Percentiles rank a stretch among this genome's conserved stretches.
These are phyloP conservation scores for Myxocyprinus asiaticus DNA, from an alignment of 2,113 vertebrate genomes.

Conservation along the genomic window DNA sequence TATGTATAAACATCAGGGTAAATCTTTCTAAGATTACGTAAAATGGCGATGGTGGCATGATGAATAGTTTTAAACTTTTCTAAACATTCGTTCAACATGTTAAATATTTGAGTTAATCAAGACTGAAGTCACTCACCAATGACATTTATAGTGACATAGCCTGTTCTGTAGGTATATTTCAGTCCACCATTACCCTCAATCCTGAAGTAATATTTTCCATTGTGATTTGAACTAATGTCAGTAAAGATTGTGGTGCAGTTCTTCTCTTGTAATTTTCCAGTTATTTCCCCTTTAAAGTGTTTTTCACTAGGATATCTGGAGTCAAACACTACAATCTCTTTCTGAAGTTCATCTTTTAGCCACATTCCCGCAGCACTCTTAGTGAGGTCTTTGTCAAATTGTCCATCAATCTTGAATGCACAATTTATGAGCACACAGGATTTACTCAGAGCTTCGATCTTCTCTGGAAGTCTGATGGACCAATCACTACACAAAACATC, in stretches of 20 bases:
- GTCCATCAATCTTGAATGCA: accelerated
- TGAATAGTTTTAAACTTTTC: too few species aligned
- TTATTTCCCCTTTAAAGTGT: neutral
- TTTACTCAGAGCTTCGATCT: neutral
- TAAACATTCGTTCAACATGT: too few species aligned
- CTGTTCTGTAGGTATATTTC: accelerated
- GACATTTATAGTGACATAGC: neutral
- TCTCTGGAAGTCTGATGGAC: neutral
- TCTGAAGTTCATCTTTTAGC: neutral
- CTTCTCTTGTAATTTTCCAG: neutral
- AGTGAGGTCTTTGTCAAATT: accelerated
- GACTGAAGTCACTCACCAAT: neutral
- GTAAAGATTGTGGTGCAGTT: neutral
- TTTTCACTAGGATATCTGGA: neutral
- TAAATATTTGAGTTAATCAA: too few species aligned
- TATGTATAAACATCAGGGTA: too few species aligned
- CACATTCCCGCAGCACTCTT: neutral
- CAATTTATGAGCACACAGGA: neutral
- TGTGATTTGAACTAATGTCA: neutral
- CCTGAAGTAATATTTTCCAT: too few species aligned
- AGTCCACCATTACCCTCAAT: too few species aligned
- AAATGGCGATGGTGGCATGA: too few species aligned
- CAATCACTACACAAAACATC: neutral
- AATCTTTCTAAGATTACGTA: too few species aligned
- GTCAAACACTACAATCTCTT: neutral